Evolutionary conservation across 2,888 invertebrate species (phyloP).

Genomic region (Idaea straminata): DNA sequence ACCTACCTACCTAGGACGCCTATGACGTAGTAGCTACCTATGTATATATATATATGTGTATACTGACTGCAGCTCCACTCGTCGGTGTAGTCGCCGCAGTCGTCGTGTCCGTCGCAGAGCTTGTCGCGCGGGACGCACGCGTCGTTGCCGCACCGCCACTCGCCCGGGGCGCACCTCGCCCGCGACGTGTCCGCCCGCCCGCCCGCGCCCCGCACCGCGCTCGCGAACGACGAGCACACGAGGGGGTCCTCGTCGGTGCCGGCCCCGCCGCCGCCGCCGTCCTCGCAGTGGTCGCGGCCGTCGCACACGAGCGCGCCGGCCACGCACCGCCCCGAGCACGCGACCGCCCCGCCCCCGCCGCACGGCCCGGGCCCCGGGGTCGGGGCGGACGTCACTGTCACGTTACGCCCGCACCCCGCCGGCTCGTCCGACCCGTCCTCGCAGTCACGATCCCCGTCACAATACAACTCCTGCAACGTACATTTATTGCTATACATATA

Average conservation of each 20-base stretch:
- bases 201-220: constrained; percentile 70
- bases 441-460: constrained; percentile 86
- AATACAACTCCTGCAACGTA: constrained; percentile 56
- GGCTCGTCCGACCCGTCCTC: constrained; percentile 87
- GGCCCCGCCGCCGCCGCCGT: constrained; percentile 78
- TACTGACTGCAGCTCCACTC: constrained; percentile 81
- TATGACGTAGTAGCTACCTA: no score
- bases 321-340: constrained; percentile 84
- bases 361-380: constrained; percentile 32
- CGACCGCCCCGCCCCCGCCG: constrained; percentile 72
- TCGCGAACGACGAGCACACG: constrained; percentile 54
- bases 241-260: constrained; percentile 82
- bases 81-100: constrained; percentile 86
- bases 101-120: constrained; percentile 87
- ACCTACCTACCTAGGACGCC: no score
- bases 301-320: constrained; percentile 84
- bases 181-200: constrained; percentile 52
- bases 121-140: constrained; percentile 84
- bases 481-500: no score
- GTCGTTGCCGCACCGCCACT: constrained; percentile 85
- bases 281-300: constrained; percentile 84
- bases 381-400: constrained; percentile 32
- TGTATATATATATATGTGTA: background rate
- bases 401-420: constrained; percentile 42
- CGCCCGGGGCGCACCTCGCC: constrained; percentile 57